Evolutionary conservation across 2,888 invertebrate species (phyloP).

Genomic region (Pterostichus madidus): DNA sequence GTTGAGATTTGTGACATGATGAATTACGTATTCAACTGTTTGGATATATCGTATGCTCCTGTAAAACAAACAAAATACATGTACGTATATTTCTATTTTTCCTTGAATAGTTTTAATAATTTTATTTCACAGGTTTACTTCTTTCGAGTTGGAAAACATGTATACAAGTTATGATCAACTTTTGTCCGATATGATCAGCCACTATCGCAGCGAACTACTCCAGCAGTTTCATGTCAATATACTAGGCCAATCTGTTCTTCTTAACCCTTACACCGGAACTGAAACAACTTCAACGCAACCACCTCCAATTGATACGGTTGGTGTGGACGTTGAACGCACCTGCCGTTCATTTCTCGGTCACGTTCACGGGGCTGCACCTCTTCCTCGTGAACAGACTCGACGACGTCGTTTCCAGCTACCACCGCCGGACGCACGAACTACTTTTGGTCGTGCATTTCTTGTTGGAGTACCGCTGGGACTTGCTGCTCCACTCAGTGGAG

Average conservation of each 20-base stretch:
- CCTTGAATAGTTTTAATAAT: constrained; percentile 11
- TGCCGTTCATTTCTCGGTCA: constrained; percentile 77
- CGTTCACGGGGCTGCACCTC: constrained; percentile 69
- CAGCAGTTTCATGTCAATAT: constrained; percentile 91
- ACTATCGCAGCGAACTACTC: constrained; percentile 85
- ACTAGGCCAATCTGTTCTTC: constrained; percentile 87
- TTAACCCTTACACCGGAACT: constrained; percentile 83
- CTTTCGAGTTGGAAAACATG: constrained; percentile 82
- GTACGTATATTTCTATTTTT: constrained; percentile 74
- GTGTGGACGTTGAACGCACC: constrained; percentile 74
- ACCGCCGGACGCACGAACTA: constrained; percentile 77
- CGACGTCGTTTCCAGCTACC: constrained; percentile 37
- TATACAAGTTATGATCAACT: constrained; percentile 79
- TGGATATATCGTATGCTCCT: constrained; percentile 83
- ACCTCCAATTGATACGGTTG: constrained; percentile 66
- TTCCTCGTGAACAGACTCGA: constrained; percentile 47
- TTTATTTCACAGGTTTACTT: constrained; percentile 81
- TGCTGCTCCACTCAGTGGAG: constrained; percentile 80
- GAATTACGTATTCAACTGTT: constrained; percentile 82
- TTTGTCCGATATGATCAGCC: constrained; percentile 80
- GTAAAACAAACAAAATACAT: constrained; percentile 83
- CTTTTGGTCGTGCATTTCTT: constrained; percentile 80
- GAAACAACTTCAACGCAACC: constrained; percentile 8
- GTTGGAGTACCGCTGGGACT: constrained; percentile 82
- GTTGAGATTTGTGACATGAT: constrained; percentile 72